Base-by-base conservation (phyloP, 1,140 invertebrate genomes). In the Drosophila sulfurigaster region DNA sequence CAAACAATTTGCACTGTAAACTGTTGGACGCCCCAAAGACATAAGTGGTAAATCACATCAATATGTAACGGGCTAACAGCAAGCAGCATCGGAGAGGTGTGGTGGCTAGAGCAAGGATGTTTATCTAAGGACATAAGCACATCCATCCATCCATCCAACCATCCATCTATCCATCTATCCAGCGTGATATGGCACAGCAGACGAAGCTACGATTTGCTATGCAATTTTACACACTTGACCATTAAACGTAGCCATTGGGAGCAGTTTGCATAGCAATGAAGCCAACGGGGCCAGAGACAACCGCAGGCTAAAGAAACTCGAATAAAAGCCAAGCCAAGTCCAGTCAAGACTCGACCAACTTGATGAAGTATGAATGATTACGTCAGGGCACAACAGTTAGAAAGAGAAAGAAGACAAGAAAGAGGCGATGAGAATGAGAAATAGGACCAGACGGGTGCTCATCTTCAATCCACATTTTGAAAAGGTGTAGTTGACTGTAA, bases 191-290 rank as follows among this genome's bases (percentile, higher is more conserved):
- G 38, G 63, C 57, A 52, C 15, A 63, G 25, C 41, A 60, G 38
- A 25, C 20, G 20, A 4, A 25, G 35, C 81, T 80, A 78, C 78
- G 81, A 91, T 91, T 91, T 91, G 83, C 82, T 83, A 83, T 91
- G 82, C 88, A 91, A 91, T 91, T 91, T 91, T 91, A 91, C 88
- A 88, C 88, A 91, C 83, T 91, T 91, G 82, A 91, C 88, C 88
- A 91, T 88, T 91, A 91, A 90, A 89, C 85, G 85, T 85, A 89
- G 85, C 83, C 85, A 89, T 88, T 88, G 83, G 83, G 83, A 88
- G 85, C 83, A 88, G 83, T 88, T 89, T 88, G 85, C 85, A 88
- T 88, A 88, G 85, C 85, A 88, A 88, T 89, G 85, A 88, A 79
- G 78, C 78, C 71, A 75, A 69, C 68, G 66, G 67, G 67, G 46